Conservation (phyloP, 2,113 vertebrate genomes). For the Halcyon senegalensis region DNA sequence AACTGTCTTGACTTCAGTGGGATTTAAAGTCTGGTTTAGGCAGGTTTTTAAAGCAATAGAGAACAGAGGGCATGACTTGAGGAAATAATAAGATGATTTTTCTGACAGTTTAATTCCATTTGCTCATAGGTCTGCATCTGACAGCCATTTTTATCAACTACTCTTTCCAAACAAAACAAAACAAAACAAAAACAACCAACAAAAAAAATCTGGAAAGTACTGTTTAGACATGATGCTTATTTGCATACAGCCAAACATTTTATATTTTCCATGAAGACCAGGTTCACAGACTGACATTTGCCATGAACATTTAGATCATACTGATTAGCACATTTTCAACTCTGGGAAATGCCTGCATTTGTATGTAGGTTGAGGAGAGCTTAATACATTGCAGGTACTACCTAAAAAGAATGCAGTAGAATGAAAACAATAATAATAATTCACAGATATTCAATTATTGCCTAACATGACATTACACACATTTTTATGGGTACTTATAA, state of each 20-base stretch:
- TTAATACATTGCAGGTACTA: neutral
- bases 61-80: neutral
- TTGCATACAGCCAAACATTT: neutral
- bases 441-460: slow-evolving; percentile 48
- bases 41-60: neutral
- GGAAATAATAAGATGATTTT: neutral
- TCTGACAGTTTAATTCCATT: slow-evolving; percentile 5
- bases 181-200: neutral
- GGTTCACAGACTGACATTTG: rapidly evolving
- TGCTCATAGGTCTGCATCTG: neutral
- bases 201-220: neutral
- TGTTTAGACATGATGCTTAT: rapidly evolving
- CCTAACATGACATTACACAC: neutral
- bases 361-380: neutral
- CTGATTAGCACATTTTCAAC: neutral
- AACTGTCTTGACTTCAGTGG: neutral
- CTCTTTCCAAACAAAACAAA: neutral
- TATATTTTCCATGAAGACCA: neutral
- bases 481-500: slow-evolving; percentile 37
- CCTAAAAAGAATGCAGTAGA: neutral
- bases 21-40: neutral
- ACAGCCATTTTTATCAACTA: neutral
- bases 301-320: neutral
- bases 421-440: slow-evolving; percentile 38
- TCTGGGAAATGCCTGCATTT: neutral